Conservation (phyloP, 2,113 vertebrate species). For the Centropus unirufus region DNA sequence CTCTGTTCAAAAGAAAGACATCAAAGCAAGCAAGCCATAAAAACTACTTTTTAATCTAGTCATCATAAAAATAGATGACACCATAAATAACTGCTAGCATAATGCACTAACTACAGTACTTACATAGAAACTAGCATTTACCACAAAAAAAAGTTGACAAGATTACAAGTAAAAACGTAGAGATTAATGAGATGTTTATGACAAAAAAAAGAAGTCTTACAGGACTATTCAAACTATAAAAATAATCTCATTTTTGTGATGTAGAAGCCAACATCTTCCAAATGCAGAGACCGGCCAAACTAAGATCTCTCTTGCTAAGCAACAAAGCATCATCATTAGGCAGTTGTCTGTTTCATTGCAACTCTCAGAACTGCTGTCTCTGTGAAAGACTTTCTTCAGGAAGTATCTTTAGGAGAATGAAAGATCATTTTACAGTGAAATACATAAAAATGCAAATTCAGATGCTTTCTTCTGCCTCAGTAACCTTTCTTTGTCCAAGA, state of each 20-base stretch:
- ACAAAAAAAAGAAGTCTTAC: neutral
- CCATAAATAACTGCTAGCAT: neutral
- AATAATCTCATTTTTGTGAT: neutral
- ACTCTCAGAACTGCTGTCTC: neutral
- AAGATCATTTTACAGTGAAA: neutral
- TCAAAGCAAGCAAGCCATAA: neutral
- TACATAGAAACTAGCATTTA: neutral
- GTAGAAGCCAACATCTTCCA: neutral
- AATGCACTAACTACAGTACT: neutral
- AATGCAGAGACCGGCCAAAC: neutral
- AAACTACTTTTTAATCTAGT: neutral
- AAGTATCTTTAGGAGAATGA: neutral
- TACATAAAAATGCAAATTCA: neutral
- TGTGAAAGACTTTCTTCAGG: neutral
- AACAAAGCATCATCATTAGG: neutral
- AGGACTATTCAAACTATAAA: neutral
- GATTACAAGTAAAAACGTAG: neutral
- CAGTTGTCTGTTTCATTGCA: neutral
- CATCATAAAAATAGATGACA: slow-evolving; percentile 23
- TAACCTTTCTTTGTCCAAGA: neutral
- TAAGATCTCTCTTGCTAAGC: neutral
- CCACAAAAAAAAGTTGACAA: neutral
- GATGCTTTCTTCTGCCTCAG: neutral
- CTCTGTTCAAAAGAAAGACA: neutral
- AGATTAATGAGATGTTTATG: neutral